These are phyloP conservation scores for Abrostola triplasia DNA, from an alignment of 2,888 invertebrate genomes.

Conservation along the genomic window DNA sequence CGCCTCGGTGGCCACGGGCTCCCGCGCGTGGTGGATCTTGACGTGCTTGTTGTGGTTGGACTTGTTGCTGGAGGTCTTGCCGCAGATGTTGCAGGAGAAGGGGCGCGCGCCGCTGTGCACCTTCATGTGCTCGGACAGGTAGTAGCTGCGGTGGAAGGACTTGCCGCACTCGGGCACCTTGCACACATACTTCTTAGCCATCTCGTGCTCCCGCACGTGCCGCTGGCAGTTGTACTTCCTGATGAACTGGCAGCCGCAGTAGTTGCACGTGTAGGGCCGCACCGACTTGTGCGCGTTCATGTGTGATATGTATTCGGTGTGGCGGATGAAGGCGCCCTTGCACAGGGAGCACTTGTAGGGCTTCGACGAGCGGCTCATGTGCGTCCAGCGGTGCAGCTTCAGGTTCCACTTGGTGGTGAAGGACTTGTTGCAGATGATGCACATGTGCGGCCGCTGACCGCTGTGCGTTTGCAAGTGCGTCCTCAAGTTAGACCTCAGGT, in stretches of 20 bases:
- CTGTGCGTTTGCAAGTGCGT: slow-evolving; percentile 94
- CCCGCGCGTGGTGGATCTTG: slow-evolving; percentile 96
- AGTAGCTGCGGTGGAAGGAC: slow-evolving; percentile 95
- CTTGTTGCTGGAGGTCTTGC: slow-evolving; percentile 96
- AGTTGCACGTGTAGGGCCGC: slow-evolving; percentile 95
- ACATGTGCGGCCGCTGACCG: slow-evolving; percentile 92
- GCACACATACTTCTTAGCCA: slow-evolving; percentile 93
- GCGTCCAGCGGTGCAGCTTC: slow-evolving; percentile 96
- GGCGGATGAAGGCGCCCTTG: slow-evolving; percentile 94
- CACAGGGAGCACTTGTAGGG: slow-evolving; percentile 95
- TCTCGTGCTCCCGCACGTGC: slow-evolving; percentile 94
- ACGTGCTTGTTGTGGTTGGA: slow-evolving; percentile 97
- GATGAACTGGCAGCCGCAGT: slow-evolving; percentile 96
- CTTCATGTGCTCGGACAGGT: slow-evolving; percentile 95
- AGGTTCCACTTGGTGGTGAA: slow-evolving; percentile 97
- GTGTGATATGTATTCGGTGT: slow-evolving; percentile 94
- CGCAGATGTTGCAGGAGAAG: slow-evolving; percentile 95
- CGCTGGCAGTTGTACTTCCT: slow-evolving; percentile 96
- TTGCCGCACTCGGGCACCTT: slow-evolving; percentile 93
- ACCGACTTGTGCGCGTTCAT: slow-evolving; percentile 95
- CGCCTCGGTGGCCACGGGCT: slow-evolving; percentile 95
- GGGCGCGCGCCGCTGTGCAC: slow-evolving; percentile 95
- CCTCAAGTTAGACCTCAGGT: slow-evolving; percentile 93
- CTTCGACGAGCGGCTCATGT: slow-evolving; percentile 94
- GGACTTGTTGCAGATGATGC: slow-evolving; percentile 94